Evolutionary conservation across 1,140 invertebrate genomes (phyloP), one percentile per base, ranked within the genome.

Genomic region (Limonius californicus): DNA sequence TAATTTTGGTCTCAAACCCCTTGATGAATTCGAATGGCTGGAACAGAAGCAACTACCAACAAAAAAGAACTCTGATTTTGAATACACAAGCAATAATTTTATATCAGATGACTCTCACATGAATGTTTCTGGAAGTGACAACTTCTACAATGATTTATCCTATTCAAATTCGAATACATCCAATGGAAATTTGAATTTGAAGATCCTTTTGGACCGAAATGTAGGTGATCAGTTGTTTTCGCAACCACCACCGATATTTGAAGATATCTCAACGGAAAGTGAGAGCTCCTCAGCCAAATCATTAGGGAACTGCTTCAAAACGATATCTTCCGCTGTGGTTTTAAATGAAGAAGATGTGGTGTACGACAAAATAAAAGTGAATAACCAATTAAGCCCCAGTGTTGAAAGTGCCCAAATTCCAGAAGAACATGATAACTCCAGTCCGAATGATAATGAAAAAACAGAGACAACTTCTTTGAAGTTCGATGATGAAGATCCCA

Each of bases 101-200:
- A 45, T 59, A 15, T 55, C 61, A 19, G 27, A 59, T 12, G 60
- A 67, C 57, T 65, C 66, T 1, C 61, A 63, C 55, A 43, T 63
- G 14, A 64, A 62, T n/a, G 73, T 73, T 18, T 72, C 75, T 9
- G 62, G 75, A 12, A 71, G 73, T 14, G 72, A 76, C 57, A 70
- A 62, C 23, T 76, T 68, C 53, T 68, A 68, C 42, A 71, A 73
- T 39, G 71, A 76, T 39, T 68, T 69, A 11, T 73, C 74, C 0
- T 70, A 73, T 18, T 74, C 73, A 1, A 71, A 74, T 66, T 73
- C 74, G 1, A 70, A 73, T 59, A 72, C 70, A 0, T 70, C 73
- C 42, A 70, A 68, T 35, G 72, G 70, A 0, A 69, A 73, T 58
- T 76, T 72, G 72, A 65, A 68, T 43, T 62, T 53, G 11, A 68